These are phyloP conservation scores for Meteorus colon DNA, from an alignment of 2,888 invertebrate genomes.

Conservation along the genomic window DNA sequence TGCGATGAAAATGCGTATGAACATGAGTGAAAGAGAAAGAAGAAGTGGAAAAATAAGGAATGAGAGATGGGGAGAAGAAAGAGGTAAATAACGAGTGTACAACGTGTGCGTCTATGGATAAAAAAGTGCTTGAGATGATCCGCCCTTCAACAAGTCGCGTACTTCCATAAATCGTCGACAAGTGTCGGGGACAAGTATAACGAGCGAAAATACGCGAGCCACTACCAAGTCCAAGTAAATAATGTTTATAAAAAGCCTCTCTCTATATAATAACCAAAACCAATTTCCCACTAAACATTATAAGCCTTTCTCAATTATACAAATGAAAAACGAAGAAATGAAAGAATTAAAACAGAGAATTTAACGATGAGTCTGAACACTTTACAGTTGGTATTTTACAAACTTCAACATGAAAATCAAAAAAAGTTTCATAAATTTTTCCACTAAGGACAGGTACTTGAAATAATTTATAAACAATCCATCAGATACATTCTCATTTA, in stretches of 20 bases:
- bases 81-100: slow-evolving; percentile 31
- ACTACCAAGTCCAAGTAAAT: slow-evolving; percentile 7
- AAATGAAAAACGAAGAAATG: background rate
- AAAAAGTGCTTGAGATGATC: slow-evolving; percentile 30
- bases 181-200: slow-evolving; percentile 37
- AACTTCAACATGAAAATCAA: too few relatives aligned
- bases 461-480: too few relatives aligned
- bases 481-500: too few relatives aligned
- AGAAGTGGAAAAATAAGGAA: too few relatives aligned
- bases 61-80: background rate
- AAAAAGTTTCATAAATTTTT: too few relatives aligned
- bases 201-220: slow-evolving; percentile 26
- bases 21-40: slow-evolving; percentile 6
- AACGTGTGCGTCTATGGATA: slow-evolving; percentile 18
- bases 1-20: slow-evolving; percentile 1
- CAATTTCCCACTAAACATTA: slow-evolving; percentile 22
- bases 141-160: slow-evolving; percentile 32
- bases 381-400: too few relatives aligned
- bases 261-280: slow-evolving; percentile 1
- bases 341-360: too few relatives aligned
- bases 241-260: background rate
- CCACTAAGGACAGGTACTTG: too few relatives aligned
- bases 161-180: slow-evolving; percentile 36
- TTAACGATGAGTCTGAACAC: too few relatives aligned
- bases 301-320: background rate